A percentile compares a stretch with the other conserved stretches of the same genome.
These are phyloP conservation scores for Drosophila ficusphila DNA, from an alignment of 1,140 invertebrate species.

Conservation along the genomic window DNA sequence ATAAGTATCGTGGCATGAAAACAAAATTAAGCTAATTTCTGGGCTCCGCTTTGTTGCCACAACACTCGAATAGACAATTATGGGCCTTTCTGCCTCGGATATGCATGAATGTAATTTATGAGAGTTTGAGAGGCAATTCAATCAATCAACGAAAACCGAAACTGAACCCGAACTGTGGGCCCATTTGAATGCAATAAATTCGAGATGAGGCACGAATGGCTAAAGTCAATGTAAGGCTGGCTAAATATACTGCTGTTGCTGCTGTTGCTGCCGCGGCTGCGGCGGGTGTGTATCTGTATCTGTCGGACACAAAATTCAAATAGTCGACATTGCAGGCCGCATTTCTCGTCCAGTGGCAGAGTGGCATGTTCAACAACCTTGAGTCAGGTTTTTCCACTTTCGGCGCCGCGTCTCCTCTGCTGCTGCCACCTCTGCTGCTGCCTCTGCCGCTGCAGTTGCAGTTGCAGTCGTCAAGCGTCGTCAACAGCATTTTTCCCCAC, in stretches of 20 bases:
- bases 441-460: constrained; percentile 3
- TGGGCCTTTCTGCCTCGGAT: constrained; percentile 34
- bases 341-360: constrained; percentile 41
- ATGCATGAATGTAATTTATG: constrained; percentile 7
- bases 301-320: constrained; percentile 80
- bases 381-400: constrained; percentile 84
- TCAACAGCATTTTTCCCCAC: constrained; percentile 60
- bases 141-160: constrained; percentile 37
- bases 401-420: constrained; percentile 39
- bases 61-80: constrained; percentile 40
- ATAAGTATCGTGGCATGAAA: constrained; percentile 22
- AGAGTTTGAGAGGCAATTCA: constrained; percentile 6
- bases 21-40: constrained; percentile 54
- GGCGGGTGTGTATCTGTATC: constrained; percentile 66
- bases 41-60: constrained; percentile 5
- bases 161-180: constrained; percentile 14
- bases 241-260: constrained; percentile 22
- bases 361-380: constrained; percentile 82
- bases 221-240: constrained; percentile 77
- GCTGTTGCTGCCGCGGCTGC: not conserved
- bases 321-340: constrained; percentile 66
- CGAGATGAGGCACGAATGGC: constrained; percentile 45
- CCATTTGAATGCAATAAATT: constrained; percentile 32
- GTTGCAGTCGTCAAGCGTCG: constrained; percentile 60
- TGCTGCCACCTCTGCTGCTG: not conserved